These are phyloP conservation scores for Belonocnema kinseyi DNA, from an alignment of 1,140 invertebrate species.

Conservation along the genomic window DNA sequence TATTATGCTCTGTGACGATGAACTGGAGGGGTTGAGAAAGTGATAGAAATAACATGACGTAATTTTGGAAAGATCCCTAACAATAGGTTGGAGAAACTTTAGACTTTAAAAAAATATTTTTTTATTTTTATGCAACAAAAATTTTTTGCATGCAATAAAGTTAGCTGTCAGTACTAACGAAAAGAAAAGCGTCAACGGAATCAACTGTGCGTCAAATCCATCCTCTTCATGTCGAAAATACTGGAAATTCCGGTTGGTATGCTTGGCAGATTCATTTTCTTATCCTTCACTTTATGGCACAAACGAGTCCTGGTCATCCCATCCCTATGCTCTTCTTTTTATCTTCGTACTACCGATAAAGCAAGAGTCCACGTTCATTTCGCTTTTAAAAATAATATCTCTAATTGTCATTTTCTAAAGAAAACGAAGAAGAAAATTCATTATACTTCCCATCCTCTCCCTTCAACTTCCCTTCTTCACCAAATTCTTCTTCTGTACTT, in stretches of 20 bases:
- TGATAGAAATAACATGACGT: no score
- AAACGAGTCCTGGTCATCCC: constrained; percentile 16
- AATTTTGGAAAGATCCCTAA: no score
- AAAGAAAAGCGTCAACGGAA: background rate
- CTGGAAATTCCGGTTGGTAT: constrained; percentile 25
- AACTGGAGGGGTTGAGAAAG: no score
- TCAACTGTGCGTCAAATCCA: background rate
- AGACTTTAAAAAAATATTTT: no score
- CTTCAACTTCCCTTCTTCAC: no score
- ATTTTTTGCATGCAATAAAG: background rate
- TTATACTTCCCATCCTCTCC: no score
- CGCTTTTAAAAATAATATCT: background rate
- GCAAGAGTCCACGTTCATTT: background rate
- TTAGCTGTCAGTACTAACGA: background rate
- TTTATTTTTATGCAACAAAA: no score
- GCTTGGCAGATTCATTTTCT: constrained; percentile 30
- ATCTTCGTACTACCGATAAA: background rate
- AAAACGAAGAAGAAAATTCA: background rate
- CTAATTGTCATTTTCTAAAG: no score
- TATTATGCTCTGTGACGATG: no score
- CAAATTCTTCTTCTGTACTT: no score
- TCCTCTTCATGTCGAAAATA: constrained; percentile 5
- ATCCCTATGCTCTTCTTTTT: constrained; percentile 1
- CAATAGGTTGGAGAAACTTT: no score
- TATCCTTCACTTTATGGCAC: constrained; percentile 23